Percentiles rank a stretch among this genome's conserved stretches.
Conservation (phyloP, 2,797 vertebrate species). For the Gymnothorax reevesii region DNA sequence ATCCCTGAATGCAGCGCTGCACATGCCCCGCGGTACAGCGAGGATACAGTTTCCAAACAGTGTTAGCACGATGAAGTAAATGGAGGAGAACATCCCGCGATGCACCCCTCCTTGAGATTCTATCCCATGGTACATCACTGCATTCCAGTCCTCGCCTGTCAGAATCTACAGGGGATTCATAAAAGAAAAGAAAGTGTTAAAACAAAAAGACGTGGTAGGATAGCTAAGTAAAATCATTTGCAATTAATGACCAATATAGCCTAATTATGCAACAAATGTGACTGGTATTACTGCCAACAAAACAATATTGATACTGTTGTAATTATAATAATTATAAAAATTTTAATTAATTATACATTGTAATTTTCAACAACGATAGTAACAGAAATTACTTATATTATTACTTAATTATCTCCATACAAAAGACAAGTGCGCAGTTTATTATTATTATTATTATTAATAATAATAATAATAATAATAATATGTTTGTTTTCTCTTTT, state of each 20-base stretch:
- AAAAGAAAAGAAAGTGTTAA: no score
- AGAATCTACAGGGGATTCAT: constrained; percentile 77
- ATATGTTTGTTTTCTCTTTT: no score
- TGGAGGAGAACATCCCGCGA: constrained; percentile 91
- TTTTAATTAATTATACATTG: neutral
- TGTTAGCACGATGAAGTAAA: constrained; percentile 95
- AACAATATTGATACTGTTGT: no score
- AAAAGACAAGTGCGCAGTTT: no score
- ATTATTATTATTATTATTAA: no score
- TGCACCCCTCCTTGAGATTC: constrained; percentile 91
- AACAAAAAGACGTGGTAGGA: neutral
- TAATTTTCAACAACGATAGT: neutral
- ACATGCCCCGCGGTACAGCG: neutral
- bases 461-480: no score
- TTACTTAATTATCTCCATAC: neutral
- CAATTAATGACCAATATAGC: neutral
- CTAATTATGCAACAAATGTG: no score
- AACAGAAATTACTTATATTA: no score
- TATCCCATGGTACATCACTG: constrained; percentile 96
- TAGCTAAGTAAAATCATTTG: neutral
- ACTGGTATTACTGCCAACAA: no score
- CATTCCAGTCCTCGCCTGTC: constrained; percentile 97
- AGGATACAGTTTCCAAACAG: constrained; percentile 99
- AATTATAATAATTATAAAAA: neutral
- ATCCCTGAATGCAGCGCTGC: neutral